These are phyloP conservation scores for Cromileptes altivelis DNA, from an alignment of 2,113 vertebrate species.

Conservation along the genomic window DNA sequence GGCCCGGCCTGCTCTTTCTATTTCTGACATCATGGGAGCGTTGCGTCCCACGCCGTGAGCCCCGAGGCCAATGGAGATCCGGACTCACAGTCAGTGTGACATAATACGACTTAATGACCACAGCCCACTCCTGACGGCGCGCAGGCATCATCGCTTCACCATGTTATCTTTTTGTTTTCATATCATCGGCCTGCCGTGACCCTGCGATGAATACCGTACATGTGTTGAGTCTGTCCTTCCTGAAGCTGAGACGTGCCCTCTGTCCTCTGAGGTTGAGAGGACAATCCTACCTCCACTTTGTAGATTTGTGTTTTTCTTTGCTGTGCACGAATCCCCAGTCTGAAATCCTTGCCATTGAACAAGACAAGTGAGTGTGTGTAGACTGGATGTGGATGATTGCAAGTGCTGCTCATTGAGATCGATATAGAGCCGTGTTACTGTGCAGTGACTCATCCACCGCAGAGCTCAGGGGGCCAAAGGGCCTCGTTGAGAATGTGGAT, in stretches of 20 bases:
- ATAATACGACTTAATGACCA: conserved; percentile 68
- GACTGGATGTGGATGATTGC: conserved; percentile 12
- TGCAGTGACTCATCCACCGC: conserved; percentile 13
- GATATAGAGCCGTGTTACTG: conserved; percentile 2
- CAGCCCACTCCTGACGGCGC: conserved; percentile 15
- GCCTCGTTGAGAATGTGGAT: not conserved
- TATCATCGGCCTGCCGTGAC: conserved; percentile 9
- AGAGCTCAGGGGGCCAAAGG: not conserved
- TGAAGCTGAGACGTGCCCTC: not conserved
- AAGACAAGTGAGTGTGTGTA: not conserved
- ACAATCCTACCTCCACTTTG: not conserved
- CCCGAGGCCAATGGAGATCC: conserved; percentile 5
- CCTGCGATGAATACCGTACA: conserved; percentile 1
- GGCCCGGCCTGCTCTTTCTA: conserved; percentile 26
- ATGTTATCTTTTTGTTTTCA: conserved; percentile 4
- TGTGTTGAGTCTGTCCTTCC: not conserved
- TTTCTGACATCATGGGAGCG: conserved; percentile 49
- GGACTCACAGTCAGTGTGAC: conserved; percentile 48
- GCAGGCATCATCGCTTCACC: conserved; percentile 5
- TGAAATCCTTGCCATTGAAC: not conserved
- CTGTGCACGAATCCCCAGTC: not conserved
- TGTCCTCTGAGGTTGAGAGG: not conserved
- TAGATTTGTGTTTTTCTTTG: not conserved
- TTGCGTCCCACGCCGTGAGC: conserved; percentile 23
- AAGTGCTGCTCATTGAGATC: not conserved